These are phyloP conservation scores for Monoplex corrugatus DNA, from an alignment of 2,888 invertebrate genomes.

Conservation along the genomic window DNA sequence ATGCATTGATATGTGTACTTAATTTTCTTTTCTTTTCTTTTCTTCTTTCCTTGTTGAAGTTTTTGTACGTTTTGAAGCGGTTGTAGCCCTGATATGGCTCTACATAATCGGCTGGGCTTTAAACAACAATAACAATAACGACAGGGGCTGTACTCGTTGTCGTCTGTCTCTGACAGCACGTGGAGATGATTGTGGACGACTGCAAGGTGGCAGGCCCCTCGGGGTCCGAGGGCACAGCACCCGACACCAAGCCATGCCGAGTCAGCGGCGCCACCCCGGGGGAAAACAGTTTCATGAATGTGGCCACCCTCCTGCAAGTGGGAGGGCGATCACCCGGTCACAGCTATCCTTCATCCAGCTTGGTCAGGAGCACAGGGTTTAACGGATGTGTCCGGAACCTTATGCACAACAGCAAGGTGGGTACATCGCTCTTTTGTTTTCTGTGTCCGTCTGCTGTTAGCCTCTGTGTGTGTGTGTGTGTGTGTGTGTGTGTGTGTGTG, in stretches of 20 bases:
- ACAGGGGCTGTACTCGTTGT: no score
- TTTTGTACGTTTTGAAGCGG: no score
- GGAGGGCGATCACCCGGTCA: conserved; percentile 85
- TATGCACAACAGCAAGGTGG: conserved; percentile 91
- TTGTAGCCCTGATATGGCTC: no score
- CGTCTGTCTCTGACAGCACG: conserved; percentile 83
- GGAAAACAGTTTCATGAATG: conserved; percentile 97
- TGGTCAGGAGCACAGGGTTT: conserved; percentile 86
- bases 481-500: background rate
- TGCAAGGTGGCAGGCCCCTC: conserved; percentile 92
- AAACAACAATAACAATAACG: no score
- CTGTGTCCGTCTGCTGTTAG: no score
- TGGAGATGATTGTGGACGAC: conserved; percentile 95
- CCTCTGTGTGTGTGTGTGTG: background rate
- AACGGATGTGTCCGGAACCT: conserved; percentile 98
- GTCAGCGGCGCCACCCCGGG: conserved; percentile 94
- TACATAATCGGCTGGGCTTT: no score
- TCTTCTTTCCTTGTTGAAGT: no score
- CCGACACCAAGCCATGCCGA: conserved; percentile 95
- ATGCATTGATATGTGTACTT: no score
- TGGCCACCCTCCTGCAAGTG: conserved; percentile 96
- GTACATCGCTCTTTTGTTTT: conserved; percentile 21
- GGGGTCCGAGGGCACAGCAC: conserved; percentile 94
- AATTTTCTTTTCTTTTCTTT: no score
- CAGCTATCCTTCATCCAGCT: conserved; percentile 55